Evolutionary conservation across 2,888 invertebrate genomes (phyloP), one percentile per base, ranked within the genome.

Genomic region (Chrysolina haemoptera): DNA sequence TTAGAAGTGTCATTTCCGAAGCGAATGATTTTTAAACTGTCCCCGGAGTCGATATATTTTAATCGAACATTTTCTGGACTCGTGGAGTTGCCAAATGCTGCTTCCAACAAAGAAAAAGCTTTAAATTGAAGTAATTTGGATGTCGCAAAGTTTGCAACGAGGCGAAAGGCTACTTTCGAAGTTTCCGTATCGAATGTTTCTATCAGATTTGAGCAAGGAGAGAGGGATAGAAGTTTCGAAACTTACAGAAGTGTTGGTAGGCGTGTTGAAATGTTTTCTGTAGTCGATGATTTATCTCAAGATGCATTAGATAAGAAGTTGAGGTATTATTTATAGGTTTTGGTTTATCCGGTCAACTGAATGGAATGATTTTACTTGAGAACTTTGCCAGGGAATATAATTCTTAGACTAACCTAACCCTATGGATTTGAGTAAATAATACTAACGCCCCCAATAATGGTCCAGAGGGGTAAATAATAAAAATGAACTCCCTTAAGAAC

Each of bases 41-140:
- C 62, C 63, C 59, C 65, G 41, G 64, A 68, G 66, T 62, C 73
- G 55, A 68, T 73, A 55, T 73, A 73, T 73, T 73, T 64, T 66
- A 68, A 73, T 73, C 73, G 65, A 64, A 69, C 68, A 73, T 69
- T 73, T 65, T 68, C 50, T 20, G 40, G 62, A 65, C 10, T 50
- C 50, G 16, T 65, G 43, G 73, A 55, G 72, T 62, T 48, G 71
- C 53, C 64, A 65, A 71, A 59, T 59, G 71, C 66, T 59, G 71
- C 22, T 66, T 16, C 16, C 22, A 27, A 67, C 40, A 67, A 62
- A 59, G 67, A 69, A 62, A 46, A 50, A 27, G 27, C 40, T 59
- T 46, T 20, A 43, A 71, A 62, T 27, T 48, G 66, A 66, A 43
- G 65, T 53, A 67, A 67, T 67, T 67, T 53, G 50, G 53, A 53